Percentiles rank a stretch among this genome's conserved stretches.
Conservation (phyloP, 1,140 invertebrate genomes). For the Plectrocnemia conspersa region DNA sequence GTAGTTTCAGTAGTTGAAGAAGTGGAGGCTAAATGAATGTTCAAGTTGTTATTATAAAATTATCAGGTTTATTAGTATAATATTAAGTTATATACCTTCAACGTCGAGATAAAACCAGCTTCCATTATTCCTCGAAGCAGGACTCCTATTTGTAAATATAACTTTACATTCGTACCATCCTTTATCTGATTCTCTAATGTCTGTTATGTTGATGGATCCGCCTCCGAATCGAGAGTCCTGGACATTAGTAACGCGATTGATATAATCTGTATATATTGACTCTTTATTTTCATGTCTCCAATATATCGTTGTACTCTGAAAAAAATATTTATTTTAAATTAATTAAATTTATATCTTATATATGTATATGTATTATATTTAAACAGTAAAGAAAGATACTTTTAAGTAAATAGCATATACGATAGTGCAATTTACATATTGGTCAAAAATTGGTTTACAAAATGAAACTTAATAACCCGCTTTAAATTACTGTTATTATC, state of each 20-base stretch:
- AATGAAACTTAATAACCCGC: too few species aligned
- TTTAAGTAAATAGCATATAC: too few species aligned
- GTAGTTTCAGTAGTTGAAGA: too few species aligned
- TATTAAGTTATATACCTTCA: too few species aligned
- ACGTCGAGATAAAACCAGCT: constrained; percentile 84
- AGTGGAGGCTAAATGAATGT: too few species aligned
- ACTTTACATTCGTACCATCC: constrained; percentile 90
- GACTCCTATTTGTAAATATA: constrained; percentile 81
- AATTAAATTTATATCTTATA: too few species aligned
- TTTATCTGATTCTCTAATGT: constrained; percentile 80
- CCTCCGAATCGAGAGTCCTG: constrained; percentile 59
- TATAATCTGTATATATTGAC: constrained; percentile 62
- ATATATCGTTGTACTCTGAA: constrained; percentile 64
- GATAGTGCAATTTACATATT: too few species aligned
- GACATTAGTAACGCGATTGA: constrained; percentile 53
- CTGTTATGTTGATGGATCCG: constrained; percentile 84
- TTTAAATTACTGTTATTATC: too few species aligned
- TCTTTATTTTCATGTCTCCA: constrained; percentile 74
- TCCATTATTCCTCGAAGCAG: constrained; percentile 75
- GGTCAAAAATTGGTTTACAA: too few species aligned
- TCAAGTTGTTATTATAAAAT: not conserved
- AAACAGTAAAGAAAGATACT: too few species aligned
- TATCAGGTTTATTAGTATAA: not conserved
- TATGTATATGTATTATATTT: too few species aligned
- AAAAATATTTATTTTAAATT: too few species aligned